Evolutionary conservation across 2,797 vertebrate species (phyloP), one percentile per base, ranked within the genome.

Genomic region (Semaprochilodus insignis): DNA sequence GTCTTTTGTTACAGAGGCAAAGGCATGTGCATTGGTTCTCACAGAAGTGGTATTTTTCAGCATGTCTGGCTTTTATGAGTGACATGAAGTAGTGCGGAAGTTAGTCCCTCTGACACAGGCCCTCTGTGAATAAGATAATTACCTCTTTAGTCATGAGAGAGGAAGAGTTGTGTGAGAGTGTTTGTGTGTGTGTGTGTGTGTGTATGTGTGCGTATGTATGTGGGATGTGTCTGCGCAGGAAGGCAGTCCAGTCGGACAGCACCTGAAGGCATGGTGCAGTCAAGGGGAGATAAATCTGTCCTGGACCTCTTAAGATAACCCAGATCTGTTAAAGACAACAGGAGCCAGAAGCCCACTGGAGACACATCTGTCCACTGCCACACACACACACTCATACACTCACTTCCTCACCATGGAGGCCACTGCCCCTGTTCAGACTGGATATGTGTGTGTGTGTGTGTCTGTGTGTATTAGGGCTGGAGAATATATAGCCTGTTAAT

Each of bases 51-150:
- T 25, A 57, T 34, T 74, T 74, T 14, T 57, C 44, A 66, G 74
- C 36, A 59, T 57, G 57, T 91, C 85, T 86, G 88, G 88, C 76
- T 85, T 94, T 93, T 91, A 92, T 87, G 91, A 90, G 89, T 87
- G 86, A n/a, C n/a, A 78, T 93, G 92, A 93, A 92, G 92, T 93
- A 91, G 84, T 21, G 76, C 83, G 59, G 87, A 84, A 82, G 82
- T 83, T 78, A 89, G 89, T 87, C 91, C 89, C 90, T 90, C 88
- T 80, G 86, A 88, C 83, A 87, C 86, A 74, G 77, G 34, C 74
- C 86, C 87, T 83, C 85, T 89, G 89, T 82, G 76, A 81, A 62
- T 90, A 81, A 89, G 88, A 91, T 94, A 88, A 93, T 94, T 92
- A 91, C 83, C 83, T 91, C 84, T 54, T 44, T 31, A 59, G 72